Base-by-base conservation (phyloP, 2,888 invertebrate genomes). In the Sycophila texana region DNA sequence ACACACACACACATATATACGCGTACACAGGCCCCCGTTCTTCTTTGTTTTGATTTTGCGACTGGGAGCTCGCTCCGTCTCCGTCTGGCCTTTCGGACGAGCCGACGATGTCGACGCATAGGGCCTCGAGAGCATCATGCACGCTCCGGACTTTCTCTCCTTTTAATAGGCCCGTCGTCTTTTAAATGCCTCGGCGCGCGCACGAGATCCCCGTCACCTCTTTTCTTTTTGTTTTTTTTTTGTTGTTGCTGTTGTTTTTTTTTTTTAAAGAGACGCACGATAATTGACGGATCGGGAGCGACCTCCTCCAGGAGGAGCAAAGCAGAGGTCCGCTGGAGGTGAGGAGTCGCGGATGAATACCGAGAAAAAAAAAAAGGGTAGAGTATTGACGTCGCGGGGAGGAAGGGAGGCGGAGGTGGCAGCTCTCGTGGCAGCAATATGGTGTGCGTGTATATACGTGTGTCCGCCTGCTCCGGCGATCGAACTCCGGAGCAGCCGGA, bases 21-120 rank as follows among this genome's bases (percentile, higher is more conserved):
- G 30, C 39, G n/a, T n/a, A n/a, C n/a, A 13, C 20, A 16, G 20
- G 26, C 26, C 16, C 20, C 20, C 2, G 20, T 68, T 39, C 67
- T 68, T 39, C 67, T 61, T 72, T 72, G 71, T 72, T 72, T 72
- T 72, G 71, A 72, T 72, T 72, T 26, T 60, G 60, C 60, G 58
- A 60, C 26, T 61, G 51, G 66, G 47, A 39, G 47, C 63, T 39
- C 68, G 63, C 63, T 39, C 63, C n/a, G 18, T 22, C 22, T 20
- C 39, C 39, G 18, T 63, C 63, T 39, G 18, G 16, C 18, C 18
- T 39, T 30, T 39, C 61, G n/a, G 13, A 4, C 7, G 13, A n/a
- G 30, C 63, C 10, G 39, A 39, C 16, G 18, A 47, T 47, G 61
- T 39, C 39, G n/a, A 63, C 63, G 63, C 58, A n/a, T n/a, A 49